Evolutionary conservation across 2,888 invertebrate species (phyloP).

Genomic region (Aporophyla nigra): DNA sequence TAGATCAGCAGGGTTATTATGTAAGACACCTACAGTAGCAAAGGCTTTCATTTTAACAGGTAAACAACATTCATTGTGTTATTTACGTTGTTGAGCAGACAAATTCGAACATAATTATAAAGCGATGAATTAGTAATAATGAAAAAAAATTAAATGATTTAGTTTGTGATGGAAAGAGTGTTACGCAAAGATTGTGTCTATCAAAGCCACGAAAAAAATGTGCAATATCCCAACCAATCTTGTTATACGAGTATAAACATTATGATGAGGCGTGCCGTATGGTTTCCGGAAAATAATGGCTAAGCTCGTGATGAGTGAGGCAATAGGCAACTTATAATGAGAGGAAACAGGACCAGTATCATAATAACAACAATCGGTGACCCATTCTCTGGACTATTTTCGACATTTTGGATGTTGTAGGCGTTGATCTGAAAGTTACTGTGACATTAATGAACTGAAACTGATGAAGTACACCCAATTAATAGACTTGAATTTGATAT

Average conservation of each 20-base stretch:
- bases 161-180: too few species aligned
- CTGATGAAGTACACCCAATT: neutral
- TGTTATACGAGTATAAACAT: conserved; percentile 1
- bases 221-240: neutral
- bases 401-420: neutral
- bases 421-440: neutral
- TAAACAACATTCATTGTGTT: too few species aligned
- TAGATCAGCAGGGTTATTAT: too few species aligned
- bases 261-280: conserved; percentile 5
- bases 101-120: neutral
- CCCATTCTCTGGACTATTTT: conserved; percentile 5
- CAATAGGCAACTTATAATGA: conserved; percentile 3
- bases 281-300: conserved; percentile 33
- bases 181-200: too few species aligned
- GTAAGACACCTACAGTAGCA: too few species aligned
- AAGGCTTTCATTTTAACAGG: too few species aligned
- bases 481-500: neutral
- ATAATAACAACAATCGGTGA: neutral
- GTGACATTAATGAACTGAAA: neutral
- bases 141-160: too few species aligned
- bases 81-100: too few species aligned
- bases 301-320: conserved; percentile 6
- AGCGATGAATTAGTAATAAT: too few species aligned
- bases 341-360: conserved; percentile 4
- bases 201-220: too few species aligned